Conservation (phyloP, 2,113 vertebrate species). For the Calidris pugnax region DNA sequence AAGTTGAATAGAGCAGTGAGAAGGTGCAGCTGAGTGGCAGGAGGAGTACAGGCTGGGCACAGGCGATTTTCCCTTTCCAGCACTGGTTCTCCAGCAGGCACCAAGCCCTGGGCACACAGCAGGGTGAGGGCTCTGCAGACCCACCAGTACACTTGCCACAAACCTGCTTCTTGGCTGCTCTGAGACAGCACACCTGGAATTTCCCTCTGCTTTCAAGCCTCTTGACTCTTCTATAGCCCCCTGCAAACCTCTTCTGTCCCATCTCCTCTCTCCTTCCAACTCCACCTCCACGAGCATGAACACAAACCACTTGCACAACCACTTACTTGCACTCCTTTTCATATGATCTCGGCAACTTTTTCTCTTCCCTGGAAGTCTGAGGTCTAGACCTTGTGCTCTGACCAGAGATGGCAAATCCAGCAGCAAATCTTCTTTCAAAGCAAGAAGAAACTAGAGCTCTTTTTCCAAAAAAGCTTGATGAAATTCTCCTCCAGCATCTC, state of each 20-base stretch:
- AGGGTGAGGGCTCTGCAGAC: background rate
- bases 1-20: rapidly evolving
- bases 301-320: background rate
- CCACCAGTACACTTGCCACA: background rate
- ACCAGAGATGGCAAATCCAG: background rate
- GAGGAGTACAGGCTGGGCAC: background rate
- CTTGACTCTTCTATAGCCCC: background rate
- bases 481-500: background rate
- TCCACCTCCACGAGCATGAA: background rate
- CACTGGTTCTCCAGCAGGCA: too few relatives aligned
- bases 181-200: background rate
- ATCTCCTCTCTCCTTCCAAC: background rate
- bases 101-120: background rate
- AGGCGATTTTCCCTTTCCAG: background rate
- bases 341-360: background rate
- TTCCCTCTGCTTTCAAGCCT: background rate
- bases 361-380: background rate
- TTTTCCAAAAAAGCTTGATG: background rate
- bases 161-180: background rate
- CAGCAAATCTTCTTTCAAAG: background rate
- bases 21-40: background rate
- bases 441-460: background rate
- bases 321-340: background rate
- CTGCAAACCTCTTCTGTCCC: background rate
- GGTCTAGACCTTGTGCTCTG: background rate